Percentiles rank a stretch among this genome's conserved stretches.
Evolutionary conservation across 2,797 vertebrate species (phyloP).

Genomic region (Streptopelia turtur): DNA sequence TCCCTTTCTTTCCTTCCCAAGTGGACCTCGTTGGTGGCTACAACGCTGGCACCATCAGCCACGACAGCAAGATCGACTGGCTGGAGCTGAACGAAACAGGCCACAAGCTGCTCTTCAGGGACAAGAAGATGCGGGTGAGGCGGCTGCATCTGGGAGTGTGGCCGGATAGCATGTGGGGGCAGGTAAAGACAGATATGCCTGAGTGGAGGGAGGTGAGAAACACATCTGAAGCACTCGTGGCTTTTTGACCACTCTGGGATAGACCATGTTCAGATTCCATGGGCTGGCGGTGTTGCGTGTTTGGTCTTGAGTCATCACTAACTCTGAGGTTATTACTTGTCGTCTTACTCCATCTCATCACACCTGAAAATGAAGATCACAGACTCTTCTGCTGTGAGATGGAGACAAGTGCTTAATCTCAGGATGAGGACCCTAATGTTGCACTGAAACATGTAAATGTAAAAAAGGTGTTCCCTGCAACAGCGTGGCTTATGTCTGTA

Average conservation of each 20-base stretch:
- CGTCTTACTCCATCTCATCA: not conserved
- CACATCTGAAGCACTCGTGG: not conserved
- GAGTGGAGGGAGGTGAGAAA: not conserved
- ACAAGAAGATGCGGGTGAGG: slow-evolving; percentile 94
- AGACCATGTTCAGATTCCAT: not conserved
- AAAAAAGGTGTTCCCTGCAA: not conserved
- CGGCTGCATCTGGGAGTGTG: not conserved
- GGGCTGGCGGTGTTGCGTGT: not conserved
- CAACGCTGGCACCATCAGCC: slow-evolving; percentile 88
- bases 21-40: slow-evolving; percentile 89
- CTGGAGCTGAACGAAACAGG: slow-evolving; percentile 97
- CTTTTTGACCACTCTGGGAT: not conserved
- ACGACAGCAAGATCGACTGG: slow-evolving; percentile 94
- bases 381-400: not conserved
- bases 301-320: not conserved
- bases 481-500: not conserved
- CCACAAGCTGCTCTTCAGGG: slow-evolving; percentile 94
- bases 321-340: not conserved
- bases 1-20: slow-evolving; percentile 53
- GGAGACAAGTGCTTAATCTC: not conserved
- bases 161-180: not conserved
- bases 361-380: not conserved
- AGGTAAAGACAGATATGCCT: not conserved
- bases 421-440: not conserved
- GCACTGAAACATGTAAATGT: not conserved